A percentile compares a stretch with the other conserved stretches of the same genome.
Evolutionary conservation across 1,140 invertebrate species (phyloP).

Genomic region (Forficula auricularia): DNA sequence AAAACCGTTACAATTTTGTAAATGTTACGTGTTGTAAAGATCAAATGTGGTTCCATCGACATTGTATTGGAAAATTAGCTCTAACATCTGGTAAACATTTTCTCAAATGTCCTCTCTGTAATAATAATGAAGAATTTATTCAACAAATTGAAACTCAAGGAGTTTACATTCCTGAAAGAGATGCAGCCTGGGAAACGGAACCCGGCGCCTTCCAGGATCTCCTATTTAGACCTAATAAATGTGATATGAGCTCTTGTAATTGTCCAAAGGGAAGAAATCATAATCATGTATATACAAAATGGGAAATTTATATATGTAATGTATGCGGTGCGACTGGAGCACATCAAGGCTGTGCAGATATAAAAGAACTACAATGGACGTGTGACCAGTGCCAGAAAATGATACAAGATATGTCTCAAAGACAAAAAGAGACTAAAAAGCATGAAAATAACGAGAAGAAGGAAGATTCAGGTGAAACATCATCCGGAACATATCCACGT

Average conservation of each 20-base stretch:
- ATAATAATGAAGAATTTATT: conserved; percentile 26
- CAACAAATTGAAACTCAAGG: conserved; percentile 29
- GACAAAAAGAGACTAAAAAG: no score
- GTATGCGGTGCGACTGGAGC: no score
- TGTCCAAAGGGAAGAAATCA: conserved; percentile 26
- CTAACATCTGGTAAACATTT: conserved; percentile 29
- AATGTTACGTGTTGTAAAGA: no score
- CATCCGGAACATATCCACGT: no score
- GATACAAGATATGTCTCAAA: no score
- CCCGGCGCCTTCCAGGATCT: conserved; percentile 31
- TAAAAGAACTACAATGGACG: no score
- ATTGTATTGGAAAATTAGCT: conserved; percentile 29
- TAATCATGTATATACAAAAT: not conserved
- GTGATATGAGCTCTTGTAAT: conserved; percentile 26
- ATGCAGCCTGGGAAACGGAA: conserved; percentile 37
- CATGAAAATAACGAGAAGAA: no score
- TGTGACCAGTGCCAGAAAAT: no score
- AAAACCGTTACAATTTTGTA: conserved; percentile 8
- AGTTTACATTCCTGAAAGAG: conserved; percentile 31
- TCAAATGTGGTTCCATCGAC: conserved; percentile 26
- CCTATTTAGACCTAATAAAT: conserved; percentile 24
- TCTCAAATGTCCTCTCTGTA: conserved; percentile 35
- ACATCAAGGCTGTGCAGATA: no score
- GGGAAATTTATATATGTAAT: no score
- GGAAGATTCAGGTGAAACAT: no score